Conservation (phyloP, 2,888 invertebrate species). For the Dryadula phaetusa region DNA sequence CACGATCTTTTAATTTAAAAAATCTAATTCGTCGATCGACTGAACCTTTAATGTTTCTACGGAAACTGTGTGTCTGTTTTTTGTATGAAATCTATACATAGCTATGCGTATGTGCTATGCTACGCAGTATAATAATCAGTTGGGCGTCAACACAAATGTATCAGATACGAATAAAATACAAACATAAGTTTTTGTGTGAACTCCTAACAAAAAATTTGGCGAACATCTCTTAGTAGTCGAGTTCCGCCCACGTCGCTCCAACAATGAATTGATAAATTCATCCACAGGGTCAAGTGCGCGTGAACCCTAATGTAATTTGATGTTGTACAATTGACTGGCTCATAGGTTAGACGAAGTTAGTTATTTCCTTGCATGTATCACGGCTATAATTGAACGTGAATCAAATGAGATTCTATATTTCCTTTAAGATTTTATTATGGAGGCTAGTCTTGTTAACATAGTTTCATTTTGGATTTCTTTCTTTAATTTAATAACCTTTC, state of each 20-base stretch:
- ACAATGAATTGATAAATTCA: conserved; percentile 44
- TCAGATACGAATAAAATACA: background rate
- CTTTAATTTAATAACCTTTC: no score
- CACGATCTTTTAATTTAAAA: background rate
- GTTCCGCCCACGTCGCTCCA: conserved; percentile 38
- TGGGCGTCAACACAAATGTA: background rate
- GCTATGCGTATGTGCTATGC: no score
- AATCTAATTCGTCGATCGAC: no score
- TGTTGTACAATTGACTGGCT: conserved; percentile 45
- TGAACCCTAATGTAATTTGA: conserved; percentile 69
- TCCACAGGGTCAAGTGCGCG: conserved; percentile 69
- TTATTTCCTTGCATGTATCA: conserved; percentile 34
- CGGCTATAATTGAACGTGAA: conserved; percentile 16
- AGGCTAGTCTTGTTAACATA: background rate
- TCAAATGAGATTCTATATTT: background rate
- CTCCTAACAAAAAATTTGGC: conserved; percentile 28
- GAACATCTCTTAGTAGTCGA: conserved; percentile 27
- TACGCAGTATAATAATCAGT: background rate
- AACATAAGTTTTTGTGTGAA: background rate
- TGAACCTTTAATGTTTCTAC: no score
- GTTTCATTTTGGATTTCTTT: background rate
- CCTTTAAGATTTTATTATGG: background rate
- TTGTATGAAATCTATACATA: background rate
- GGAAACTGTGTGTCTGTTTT: no score
- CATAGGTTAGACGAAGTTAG: conserved; percentile 32